Conservation (phyloP, 1,140 invertebrate species). For the Paraescarpia echinospica region DNA sequence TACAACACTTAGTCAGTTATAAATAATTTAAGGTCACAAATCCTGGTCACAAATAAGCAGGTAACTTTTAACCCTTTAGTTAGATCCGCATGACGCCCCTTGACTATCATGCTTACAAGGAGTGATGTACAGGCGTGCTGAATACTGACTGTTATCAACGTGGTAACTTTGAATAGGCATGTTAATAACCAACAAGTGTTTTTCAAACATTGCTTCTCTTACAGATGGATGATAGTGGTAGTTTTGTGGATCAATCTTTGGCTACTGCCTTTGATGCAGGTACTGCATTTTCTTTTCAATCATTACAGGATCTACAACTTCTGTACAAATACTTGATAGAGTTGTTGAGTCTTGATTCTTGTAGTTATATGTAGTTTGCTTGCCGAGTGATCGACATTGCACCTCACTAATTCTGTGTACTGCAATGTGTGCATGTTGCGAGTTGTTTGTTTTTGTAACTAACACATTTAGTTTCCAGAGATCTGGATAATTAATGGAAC, state of each 20-base stretch:
- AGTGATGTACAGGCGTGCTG: neutral
- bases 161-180: neutral
- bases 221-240: slow-evolving; percentile 1
- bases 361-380: neutral
- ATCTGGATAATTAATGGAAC: neutral
- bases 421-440: neutral
- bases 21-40: no score
- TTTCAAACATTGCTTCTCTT: neutral
- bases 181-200: neutral
- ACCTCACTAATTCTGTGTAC: neutral
- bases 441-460: neutral
- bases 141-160: neutral
- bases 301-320: neutral
- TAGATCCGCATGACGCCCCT: no score
- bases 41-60: no score
- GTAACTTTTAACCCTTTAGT: no score
- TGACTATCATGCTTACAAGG: no score
- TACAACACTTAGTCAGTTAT: no score
- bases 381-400: neutral
- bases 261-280: neutral
- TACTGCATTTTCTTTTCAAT: neutral
- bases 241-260: neutral
- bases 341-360: neutral
- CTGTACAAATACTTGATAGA: neutral
- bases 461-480: neutral